These are phyloP conservation scores for Ptychadena robeensis DNA, from an alignment of 2,797 vertebrate species.

Conservation along the genomic window DNA sequence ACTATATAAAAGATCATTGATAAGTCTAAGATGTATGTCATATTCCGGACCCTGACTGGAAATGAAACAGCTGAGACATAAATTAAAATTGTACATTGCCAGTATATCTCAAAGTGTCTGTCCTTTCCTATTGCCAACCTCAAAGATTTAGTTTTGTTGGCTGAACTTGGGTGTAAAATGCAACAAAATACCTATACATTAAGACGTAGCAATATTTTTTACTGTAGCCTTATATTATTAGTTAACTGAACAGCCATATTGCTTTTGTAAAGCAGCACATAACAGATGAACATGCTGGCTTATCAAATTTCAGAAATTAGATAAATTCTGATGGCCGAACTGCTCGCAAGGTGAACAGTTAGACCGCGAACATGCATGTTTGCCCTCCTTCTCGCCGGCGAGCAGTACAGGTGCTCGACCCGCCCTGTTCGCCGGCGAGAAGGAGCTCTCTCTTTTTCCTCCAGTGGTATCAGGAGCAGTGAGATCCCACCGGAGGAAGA, in stretches of 20 bases:
- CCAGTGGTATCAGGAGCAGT: too few relatives aligned
- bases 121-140: not conserved
- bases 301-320: not conserved
- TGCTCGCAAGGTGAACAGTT: too few relatives aligned
- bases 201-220: not conserved
- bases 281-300: not conserved
- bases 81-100: conserved; percentile 21
- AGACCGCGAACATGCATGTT: too few relatives aligned
- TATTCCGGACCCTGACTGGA: not conserved
- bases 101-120: not conserved
- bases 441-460: too few relatives aligned
- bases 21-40: conserved; percentile 15
- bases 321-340: not conserved
- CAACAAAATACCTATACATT: not conserved
- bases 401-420: too few relatives aligned
- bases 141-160: not conserved
- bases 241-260: not conserved
- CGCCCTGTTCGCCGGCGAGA: too few relatives aligned
- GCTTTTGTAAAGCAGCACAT: not conserved
- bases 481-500: too few relatives aligned
- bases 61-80: not conserved
- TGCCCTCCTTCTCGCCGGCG: too few relatives aligned
- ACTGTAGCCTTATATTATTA: not conserved
- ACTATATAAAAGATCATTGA: conserved; percentile 30
- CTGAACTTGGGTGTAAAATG: not conserved